These are phyloP conservation scores for Ascidia mentula DNA, from an alignment of 23 tunicate genomes.

Conservation along the genomic window DNA sequence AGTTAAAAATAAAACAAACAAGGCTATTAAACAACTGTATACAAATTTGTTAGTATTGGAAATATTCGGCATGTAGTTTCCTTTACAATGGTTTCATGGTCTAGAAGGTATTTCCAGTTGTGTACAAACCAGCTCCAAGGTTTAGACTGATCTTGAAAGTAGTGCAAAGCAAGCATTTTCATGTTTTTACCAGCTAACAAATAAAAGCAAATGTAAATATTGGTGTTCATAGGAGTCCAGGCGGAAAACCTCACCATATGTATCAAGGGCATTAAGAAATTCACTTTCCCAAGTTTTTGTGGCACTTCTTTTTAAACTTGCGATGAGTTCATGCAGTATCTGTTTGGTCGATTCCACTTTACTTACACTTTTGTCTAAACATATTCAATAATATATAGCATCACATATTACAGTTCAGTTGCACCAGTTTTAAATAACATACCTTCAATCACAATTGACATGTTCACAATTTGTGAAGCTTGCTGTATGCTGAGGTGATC, in stretches of 20 bases:
- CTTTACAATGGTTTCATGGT: background rate
- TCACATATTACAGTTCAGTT: too few relatives aligned
- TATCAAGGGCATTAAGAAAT: background rate
- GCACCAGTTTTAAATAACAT: too few relatives aligned
- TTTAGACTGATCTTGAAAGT: background rate
- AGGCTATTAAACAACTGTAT: background rate
- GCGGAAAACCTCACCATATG: background rate
- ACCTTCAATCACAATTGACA: too few relatives aligned
- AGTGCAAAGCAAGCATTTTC: background rate
- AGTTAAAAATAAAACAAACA: background rate
- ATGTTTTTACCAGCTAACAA: background rate
- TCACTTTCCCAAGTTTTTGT: background rate
- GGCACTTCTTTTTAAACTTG: background rate
- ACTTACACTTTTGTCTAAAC: background rate
- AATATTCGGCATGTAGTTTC: background rate
- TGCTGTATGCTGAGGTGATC: background rate
- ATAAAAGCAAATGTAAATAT: background rate
- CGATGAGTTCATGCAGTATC: background rate
- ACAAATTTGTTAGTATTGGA: background rate
- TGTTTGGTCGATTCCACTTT: background rate
- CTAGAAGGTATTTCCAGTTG: background rate
- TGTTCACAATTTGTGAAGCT: background rate
- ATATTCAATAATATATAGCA: background rate
- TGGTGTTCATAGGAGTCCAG: background rate
- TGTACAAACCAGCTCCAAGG: slow-evolving; percentile 2